These are phyloP conservation scores for Drosophila navojoa DNA, from an alignment of 1,140 invertebrate genomes.

Conservation along the genomic window DNA sequence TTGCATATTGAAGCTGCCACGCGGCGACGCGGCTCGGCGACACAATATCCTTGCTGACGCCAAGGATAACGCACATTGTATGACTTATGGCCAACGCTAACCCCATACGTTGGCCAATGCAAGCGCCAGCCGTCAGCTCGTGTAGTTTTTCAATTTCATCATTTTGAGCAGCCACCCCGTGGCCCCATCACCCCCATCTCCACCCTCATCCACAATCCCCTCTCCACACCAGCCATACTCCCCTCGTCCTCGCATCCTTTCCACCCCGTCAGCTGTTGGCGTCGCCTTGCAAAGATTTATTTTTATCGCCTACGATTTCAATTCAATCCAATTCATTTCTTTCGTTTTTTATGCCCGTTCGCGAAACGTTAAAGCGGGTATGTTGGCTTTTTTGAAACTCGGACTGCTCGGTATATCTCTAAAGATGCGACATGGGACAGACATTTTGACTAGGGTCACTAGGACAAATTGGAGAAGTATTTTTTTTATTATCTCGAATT, in stretches of 20 bases:
- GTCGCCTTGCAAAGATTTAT: constrained; percentile 77
- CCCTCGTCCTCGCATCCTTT: not conserved
- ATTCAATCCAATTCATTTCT: constrained; percentile 80
- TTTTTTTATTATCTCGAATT: too few species aligned
- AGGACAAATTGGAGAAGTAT: too few species aligned
- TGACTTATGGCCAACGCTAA: constrained; percentile 67
- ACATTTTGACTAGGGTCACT: too few species aligned
- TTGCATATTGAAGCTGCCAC: constrained; percentile 68
- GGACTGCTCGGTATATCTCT: too few species aligned
- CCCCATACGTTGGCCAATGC: constrained; percentile 5
- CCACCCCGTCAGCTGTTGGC: constrained; percentile 70
- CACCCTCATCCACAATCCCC: not conserved
- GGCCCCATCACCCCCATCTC: not conserved
- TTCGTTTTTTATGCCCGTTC: not conserved
- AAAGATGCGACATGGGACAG: too few species aligned
- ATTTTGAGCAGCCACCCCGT: constrained; percentile 26
- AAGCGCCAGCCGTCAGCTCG: constrained; percentile 30
- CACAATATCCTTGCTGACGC: constrained; percentile 38
- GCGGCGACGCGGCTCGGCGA: constrained; percentile 10
- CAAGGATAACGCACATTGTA: constrained; percentile 78
- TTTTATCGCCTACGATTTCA: constrained; percentile 81
- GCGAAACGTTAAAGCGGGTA: not conserved
- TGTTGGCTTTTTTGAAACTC: too few species aligned
- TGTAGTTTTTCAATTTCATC: constrained; percentile 75
- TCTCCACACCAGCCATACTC: too few species aligned